Evolutionary conservation across 2,888 invertebrate genomes (phyloP).

Genomic region (Julus scanicus): DNA sequence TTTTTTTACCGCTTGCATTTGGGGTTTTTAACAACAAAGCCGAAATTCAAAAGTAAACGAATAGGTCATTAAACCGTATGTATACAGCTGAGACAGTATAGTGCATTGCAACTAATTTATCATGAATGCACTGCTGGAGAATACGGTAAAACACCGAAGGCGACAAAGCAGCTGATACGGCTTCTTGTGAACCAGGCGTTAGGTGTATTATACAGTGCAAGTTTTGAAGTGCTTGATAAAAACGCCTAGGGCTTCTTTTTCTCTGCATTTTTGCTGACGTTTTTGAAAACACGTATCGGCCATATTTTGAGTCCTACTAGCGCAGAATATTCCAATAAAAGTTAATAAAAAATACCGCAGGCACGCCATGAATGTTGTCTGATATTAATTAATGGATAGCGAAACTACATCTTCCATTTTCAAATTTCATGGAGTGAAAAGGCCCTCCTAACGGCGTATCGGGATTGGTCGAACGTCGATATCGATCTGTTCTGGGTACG

Average conservation of each 20-base stretch:
- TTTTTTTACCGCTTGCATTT: too few species aligned
- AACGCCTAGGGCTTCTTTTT: not conserved
- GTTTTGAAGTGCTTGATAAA: not conserved
- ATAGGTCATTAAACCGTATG: too few species aligned
- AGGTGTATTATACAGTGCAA: too few species aligned
- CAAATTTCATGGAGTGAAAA: constrained; percentile 14
- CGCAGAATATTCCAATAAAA: not conserved
- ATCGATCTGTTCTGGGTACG: not conserved
- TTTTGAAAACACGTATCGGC: not conserved
- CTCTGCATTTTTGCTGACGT: not conserved
- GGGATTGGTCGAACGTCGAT: constrained; percentile 9
- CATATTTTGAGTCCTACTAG: not conserved
- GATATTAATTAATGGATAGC: constrained; percentile 4
- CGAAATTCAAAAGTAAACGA: too few species aligned
- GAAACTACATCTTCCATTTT: not conserved
- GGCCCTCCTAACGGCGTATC: not conserved
- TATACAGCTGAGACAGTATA: too few species aligned
- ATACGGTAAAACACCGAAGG: too few species aligned
- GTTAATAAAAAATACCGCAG: constrained; percentile 12
- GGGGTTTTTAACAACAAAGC: too few species aligned
- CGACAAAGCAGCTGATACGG: too few species aligned
- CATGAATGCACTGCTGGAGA: too few species aligned
- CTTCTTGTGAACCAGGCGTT: too few species aligned
- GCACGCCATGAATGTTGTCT: not conserved
- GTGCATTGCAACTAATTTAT: too few species aligned